Conservation (phyloP, 2,888 invertebrate species). For the Drosophila mercatorum region DNA sequence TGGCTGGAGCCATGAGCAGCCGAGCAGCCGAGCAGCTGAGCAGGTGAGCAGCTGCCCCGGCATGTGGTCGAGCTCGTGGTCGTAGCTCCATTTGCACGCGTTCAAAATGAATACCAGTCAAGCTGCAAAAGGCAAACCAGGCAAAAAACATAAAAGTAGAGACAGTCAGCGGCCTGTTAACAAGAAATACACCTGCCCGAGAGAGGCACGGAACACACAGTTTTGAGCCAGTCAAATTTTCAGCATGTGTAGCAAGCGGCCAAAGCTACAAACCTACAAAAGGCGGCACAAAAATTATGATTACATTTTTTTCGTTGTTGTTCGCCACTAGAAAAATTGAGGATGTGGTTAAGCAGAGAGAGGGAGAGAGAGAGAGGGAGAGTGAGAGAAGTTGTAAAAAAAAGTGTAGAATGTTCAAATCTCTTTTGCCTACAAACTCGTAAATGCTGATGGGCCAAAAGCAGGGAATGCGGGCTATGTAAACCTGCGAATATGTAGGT, state of each 20-base stretch:
- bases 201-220: constrained; percentile 7
- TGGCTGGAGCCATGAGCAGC: constrained; percentile 13
- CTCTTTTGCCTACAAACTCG: constrained; percentile 64
- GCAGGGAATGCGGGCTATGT: neutral
- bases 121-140: constrained; percentile 65
- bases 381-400: constrained; percentile 1
- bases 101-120: constrained; percentile 61
- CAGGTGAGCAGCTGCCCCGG: constrained; percentile 52
- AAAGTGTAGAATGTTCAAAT: constrained; percentile 58
- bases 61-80: constrained; percentile 28
- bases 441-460: constrained; percentile 32
- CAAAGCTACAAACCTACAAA: constrained; percentile 55
- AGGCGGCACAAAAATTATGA: constrained; percentile 60
- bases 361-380: neutral
- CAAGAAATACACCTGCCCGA: constrained; percentile 64
- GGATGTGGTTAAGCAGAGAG: constrained; percentile 67
- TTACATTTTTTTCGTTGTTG: constrained; percentile 39
- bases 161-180: constrained; percentile 27
- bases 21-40: constrained; percentile 26
- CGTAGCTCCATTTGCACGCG: constrained; percentile 59
- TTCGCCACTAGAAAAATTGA: constrained; percentile 69
- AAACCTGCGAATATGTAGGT: constrained; percentile 43
- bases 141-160: constrained; percentile 27
- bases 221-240: constrained; percentile 56
- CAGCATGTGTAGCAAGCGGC: constrained; percentile 60